Evolutionary conservation across 2,797 vertebrate species (phyloP).

Genomic region (Tarsius wallacei): DNA sequence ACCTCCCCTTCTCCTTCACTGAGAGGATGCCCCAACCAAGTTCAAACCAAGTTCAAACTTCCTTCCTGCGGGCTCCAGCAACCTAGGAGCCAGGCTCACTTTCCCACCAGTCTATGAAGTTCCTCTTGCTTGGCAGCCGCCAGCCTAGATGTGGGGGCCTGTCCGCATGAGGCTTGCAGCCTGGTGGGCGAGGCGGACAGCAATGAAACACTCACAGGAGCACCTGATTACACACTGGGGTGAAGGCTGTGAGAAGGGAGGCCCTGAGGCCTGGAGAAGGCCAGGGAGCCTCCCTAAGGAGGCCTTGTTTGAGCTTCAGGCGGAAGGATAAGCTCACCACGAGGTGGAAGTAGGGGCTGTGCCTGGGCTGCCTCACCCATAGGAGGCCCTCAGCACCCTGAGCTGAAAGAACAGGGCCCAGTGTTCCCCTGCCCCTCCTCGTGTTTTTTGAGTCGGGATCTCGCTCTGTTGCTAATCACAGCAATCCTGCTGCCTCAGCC

Average conservation of each 20-base stretch:
- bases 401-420: neutral
- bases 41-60: neutral
- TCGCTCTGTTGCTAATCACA: no score
- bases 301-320: neutral
- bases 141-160: neutral
- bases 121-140: neutral
- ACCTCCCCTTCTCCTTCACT: fast-evolving
- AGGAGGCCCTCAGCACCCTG: neutral
- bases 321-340: fast-evolving
- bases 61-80: neutral
- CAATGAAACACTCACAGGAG: fast-evolving
- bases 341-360: fast-evolving
- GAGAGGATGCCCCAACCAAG: neutral
- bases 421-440: no score
- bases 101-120: neutral
- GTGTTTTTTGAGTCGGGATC: no score
- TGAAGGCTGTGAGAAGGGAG: fast-evolving
- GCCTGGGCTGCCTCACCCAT: neutral
- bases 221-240: neutral
- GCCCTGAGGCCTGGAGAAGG: neutral
- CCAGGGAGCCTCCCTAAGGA: neutral
- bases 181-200: fast-evolving
- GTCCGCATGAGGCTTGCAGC: fast-evolving
- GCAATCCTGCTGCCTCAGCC: no score
- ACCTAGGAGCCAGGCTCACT: neutral